Evolutionary conservation across 2,888 invertebrate genomes (phyloP).

Genomic region (Saturnia japonica): DNA sequence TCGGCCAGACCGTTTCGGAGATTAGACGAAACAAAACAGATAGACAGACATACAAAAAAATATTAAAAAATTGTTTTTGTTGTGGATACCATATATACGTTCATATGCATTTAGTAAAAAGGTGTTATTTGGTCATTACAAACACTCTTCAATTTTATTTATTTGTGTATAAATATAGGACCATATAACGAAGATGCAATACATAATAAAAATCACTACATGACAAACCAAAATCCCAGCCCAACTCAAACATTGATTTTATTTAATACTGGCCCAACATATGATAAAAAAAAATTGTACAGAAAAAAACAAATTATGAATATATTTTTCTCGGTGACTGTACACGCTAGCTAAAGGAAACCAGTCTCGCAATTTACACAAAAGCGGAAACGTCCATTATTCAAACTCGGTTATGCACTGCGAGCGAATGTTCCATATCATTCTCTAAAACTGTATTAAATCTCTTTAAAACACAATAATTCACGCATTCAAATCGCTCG

Average conservation of each 20-base stretch:
- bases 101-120: too few species aligned
- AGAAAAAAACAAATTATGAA: background rate
- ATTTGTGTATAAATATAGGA: too few species aligned
- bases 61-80: too few species aligned
- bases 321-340: constrained; percentile 7
- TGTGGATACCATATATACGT: too few species aligned
- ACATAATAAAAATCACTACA: too few species aligned
- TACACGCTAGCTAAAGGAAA: constrained; percentile 23
- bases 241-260: background rate
- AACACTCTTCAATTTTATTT: too few species aligned
- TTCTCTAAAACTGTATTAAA: constrained; percentile 74
- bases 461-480: constrained; percentile 78
- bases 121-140: too few species aligned
- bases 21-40: too few species aligned
- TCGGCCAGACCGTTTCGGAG: too few species aligned
- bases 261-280: background rate
- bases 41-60: too few species aligned
- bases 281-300: background rate
- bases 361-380: constrained; percentile 28
- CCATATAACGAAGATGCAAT: too few species aligned
- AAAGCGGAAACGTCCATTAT: constrained; percentile 43
- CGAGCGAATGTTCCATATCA: constrained; percentile 58
- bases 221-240: too few species aligned
- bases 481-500: constrained; percentile 80
- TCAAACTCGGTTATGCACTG: constrained; percentile 54